A percentile compares a stretch with the other conserved stretches of the same genome.
These are phyloP conservation scores for Pelmatolapia mariae DNA, from an alignment of 2,113 vertebrate species.

Conservation along the genomic window DNA sequence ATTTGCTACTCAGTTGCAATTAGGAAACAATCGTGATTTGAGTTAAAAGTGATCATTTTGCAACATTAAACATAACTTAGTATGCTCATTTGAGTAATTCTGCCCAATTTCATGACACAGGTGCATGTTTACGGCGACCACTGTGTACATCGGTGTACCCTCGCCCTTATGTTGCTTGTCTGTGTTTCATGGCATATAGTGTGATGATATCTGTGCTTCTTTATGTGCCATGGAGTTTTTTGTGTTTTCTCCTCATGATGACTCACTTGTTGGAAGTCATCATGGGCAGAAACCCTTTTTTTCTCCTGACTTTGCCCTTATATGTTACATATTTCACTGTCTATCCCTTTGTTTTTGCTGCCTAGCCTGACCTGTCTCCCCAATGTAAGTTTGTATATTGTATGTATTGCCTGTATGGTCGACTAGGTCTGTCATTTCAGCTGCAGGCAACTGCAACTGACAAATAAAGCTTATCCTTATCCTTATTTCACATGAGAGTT, in stretches of 20 bases:
- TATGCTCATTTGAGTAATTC: not conserved
- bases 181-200: not conserved
- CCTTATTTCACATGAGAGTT: not conserved
- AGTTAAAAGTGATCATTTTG: not conserved
- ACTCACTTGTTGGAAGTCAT: not conserved
- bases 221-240: not conserved
- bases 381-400: not conserved
- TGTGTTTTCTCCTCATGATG: not conserved
- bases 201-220: not conserved
- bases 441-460: not conserved
- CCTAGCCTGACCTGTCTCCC: not conserved
- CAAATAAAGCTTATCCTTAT: not conserved
- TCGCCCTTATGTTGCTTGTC: not conserved
- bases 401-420: not conserved
- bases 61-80: not conserved
- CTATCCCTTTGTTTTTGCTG: not conserved
- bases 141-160: not conserved
- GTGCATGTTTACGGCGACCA: not conserved
- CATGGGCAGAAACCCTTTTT: no score
- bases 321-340: not conserved
- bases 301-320: not conserved
- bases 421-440: not conserved
- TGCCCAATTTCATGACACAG: not conserved
- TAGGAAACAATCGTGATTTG: not conserved
- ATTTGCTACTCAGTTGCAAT: not conserved